Base-by-base conservation (phyloP, 2,113 vertebrate species). In the Pomatorhinus ruficollis region DNA sequence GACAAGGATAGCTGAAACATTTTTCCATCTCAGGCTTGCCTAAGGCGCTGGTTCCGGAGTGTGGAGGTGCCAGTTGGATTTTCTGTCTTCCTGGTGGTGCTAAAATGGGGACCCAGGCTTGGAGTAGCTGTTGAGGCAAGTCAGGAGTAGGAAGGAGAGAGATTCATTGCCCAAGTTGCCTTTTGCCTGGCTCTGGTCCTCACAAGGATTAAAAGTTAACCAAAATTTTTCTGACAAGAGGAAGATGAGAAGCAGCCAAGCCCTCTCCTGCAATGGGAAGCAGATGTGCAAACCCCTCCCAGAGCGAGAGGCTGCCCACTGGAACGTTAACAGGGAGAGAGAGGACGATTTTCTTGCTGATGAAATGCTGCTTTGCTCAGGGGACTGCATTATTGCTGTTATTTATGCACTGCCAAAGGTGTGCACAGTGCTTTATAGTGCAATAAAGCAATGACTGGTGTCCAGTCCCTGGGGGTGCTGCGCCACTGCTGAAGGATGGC, bases 331-430 rank as follows among this genome's bases (percentile, higher is more conserved):
- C 33, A 76, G 37, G 45, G 63, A 52, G 66, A 81, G 64, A 79
- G 37, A 83, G 66, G 79, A 90, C 6, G 2, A 30, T 87, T 89
- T 95, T 27, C 77, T n/a, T 40, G 88, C 70, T 83, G 94, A 94
- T 89, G 74, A 92, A 95, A 92, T 83, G 85, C 78, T 65, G 88
- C 83, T 79, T 96, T 85, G 78, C 91, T 94, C 95, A 76, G 80
- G 95, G 84, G 87, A 90, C 44, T 77, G 18, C 78, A 72, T 95
- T 89, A 96, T 64, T 90, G 91, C 94, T 82, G 52, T 88, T 93
- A 77, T 95, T 96, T 90, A 96, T 97, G 93, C 78, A 64, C 66
- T 87, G 74, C 77, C 1, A 15, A 81, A 92, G 87, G 90, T 89
- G 89, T 89, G 88, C 60, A 15, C 49, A 8, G 80, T 68, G 72